A percentile compares a stretch with the other conserved stretches of the same genome.
Evolutionary conservation across 2,888 invertebrate genomes (phyloP).

Genomic region (Tillus elongatus): DNA sequence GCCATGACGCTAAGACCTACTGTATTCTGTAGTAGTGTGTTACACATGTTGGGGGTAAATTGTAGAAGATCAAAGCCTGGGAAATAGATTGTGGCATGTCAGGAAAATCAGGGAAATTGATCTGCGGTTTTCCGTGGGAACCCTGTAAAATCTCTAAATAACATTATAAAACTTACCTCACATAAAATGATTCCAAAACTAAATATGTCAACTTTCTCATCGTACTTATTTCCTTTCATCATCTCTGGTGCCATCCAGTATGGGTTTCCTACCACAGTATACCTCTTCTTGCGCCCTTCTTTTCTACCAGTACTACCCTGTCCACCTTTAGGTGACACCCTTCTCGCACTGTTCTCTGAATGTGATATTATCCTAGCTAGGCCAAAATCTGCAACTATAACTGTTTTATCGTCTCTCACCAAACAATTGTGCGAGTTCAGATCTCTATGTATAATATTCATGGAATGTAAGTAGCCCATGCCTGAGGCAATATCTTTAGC

Average conservation of each 20-base stretch:
- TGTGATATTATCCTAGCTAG: slow-evolving; percentile 71
- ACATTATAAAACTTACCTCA: slow-evolving; percentile 67
- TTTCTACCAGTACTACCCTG: slow-evolving; percentile 33
- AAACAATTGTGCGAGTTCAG: slow-evolving; percentile 93
- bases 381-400: slow-evolving; percentile 94
- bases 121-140: no score
- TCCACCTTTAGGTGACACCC: slow-evolving; percentile 33
- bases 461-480: slow-evolving; percentile 88
- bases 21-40: no score
- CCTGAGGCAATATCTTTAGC: slow-evolving; percentile 89
- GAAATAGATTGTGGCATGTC: no score
- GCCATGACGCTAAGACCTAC: no score
- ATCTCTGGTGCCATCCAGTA: slow-evolving; percentile 99
- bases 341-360: slow-evolving; percentile 34
- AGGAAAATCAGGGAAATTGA: no score
- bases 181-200: slow-evolving; percentile 92
- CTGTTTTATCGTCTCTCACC: slow-evolving; percentile 67
- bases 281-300: slow-evolving; percentile 72
- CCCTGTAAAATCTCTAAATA: no score
- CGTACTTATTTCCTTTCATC: slow-evolving; percentile 94
- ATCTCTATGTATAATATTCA: slow-evolving; percentile 91
- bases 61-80: no score
- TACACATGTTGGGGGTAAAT: no score
- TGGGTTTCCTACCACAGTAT: slow-evolving; percentile 93
- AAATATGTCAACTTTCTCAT: slow-evolving; percentile 93